Base-by-base conservation (phyloP, 2,113 vertebrate species). In the Scomber colias region DNA sequence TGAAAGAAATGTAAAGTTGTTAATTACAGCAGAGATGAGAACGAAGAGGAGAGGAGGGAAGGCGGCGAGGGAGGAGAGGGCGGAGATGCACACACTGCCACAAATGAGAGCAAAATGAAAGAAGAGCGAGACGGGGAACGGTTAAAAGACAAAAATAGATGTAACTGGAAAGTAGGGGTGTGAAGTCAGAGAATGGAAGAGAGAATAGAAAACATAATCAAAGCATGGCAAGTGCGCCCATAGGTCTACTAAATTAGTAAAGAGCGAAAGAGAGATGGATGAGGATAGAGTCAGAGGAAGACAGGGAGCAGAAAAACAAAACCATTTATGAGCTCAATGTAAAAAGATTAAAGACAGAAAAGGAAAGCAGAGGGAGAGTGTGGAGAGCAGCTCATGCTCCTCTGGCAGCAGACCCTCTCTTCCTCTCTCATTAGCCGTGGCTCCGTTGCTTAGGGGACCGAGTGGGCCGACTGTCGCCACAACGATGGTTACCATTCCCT, bases 341-440 rank as follows among this genome's bases (percentile, higher is more conserved):
- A 46, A 79, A 62, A 54, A 65, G 46, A 77, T 61, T 55, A 80
- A 86, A 88, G 44, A 51, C 8, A 17, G 30, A 69, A 59, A 56
- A 67, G 17, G 35, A 24, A 68, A 75, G 44, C 19, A 65, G 75
- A 81, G 63, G 6, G 57, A 79, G 71, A 75, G 19, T 10, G 19
- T 35, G 2, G 67, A 69, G 56, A 77, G 24, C 71, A 55, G 62
- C 77, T 54, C 54, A 40, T 64, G 51, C 55, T 81, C 71, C 66
- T 86, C 78, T 79, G 68, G 73, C 64, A 75, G 78, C 75, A 79
- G 66, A 81, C 67, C 75, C 65, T 21, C 14, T 65, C 72, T 72
- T 87, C 61, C 51, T 31, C 56, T 89, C 90, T 90, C 85, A 93
- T 94, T 94, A 93, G 88, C 82, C 65, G 59, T 10, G 77, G 73